Evolutionary conservation across 2,113 vertebrate species (phyloP).

Genomic region (Phrynosoma platyrhinos): DNA sequence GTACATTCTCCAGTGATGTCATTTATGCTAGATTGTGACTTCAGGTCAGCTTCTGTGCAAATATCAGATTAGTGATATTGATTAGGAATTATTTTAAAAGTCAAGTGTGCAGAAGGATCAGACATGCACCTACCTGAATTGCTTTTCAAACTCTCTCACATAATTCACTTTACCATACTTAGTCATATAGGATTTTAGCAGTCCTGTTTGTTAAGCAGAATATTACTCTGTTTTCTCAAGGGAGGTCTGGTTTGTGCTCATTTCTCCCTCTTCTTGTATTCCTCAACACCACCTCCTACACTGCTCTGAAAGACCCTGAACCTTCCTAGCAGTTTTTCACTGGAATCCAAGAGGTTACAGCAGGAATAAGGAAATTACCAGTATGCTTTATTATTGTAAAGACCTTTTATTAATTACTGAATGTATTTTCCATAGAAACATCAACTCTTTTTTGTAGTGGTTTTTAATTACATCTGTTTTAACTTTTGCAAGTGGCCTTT

Average conservation of each 20-base stretch:
- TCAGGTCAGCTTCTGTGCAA: constrained; percentile 62
- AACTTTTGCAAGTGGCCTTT: no score
- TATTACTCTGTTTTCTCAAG: not conserved
- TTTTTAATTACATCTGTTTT: no score
- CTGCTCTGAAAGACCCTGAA: not conserved
- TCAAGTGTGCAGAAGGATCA: constrained; percentile 61
- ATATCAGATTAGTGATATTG: constrained; percentile 70
- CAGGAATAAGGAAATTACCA: not conserved
- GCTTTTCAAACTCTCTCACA: constrained; percentile 51
- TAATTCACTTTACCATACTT: not conserved
- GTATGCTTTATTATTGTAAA: not conserved
- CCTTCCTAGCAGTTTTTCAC: not conserved
- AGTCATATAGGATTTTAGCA: not conserved
- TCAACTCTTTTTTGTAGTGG: not conserved
- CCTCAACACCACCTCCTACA: not conserved
- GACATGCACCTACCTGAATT: constrained; percentile 56
- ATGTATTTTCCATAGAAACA: not conserved
- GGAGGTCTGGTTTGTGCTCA: not conserved
- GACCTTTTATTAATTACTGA: not conserved
- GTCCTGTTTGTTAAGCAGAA: not conserved
- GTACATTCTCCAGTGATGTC: constrained; percentile 29
- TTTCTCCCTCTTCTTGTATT: not conserved
- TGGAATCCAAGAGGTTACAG: not conserved
- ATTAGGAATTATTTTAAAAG: constrained; percentile 60
- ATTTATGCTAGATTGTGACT: not conserved